These are phyloP conservation scores for Carabus problematicus DNA, from an alignment of 2,888 invertebrate species.

Conservation along the genomic window DNA sequence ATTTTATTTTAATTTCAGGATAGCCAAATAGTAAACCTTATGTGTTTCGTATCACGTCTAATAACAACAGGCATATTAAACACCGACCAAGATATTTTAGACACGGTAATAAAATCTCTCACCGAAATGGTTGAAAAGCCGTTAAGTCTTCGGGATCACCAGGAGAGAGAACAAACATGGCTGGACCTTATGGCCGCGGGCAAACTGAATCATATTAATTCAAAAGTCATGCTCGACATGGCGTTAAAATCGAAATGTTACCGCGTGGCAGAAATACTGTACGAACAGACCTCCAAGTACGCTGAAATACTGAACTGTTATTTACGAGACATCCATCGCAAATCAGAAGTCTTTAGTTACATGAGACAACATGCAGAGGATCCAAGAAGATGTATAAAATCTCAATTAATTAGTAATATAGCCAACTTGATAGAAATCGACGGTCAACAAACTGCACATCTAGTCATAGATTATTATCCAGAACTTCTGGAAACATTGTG, in stretches of 20 bases:
- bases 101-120: slow-evolving; percentile 64
- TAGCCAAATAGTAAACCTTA: slow-evolving; percentile 60
- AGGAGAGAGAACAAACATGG: slow-evolving; percentile 77
- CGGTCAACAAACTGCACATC: slow-evolving; percentile 67
- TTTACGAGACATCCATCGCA: slow-evolving; percentile 67
- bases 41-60: slow-evolving; percentile 57
- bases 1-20: slow-evolving; percentile 55
- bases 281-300: slow-evolving; percentile 68
- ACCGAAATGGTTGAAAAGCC: slow-evolving; percentile 51
- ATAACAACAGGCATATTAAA: slow-evolving; percentile 55
- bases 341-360: slow-evolving; percentile 68
- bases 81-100: slow-evolving; percentile 61
- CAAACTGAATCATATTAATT: slow-evolving; percentile 66
- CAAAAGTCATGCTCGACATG: slow-evolving; percentile 65
- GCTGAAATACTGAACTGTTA: slow-evolving; percentile 73
- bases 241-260: slow-evolving; percentile 74
- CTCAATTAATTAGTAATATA: slow-evolving; percentile 60
- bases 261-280: slow-evolving; percentile 73
- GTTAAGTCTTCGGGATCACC: slow-evolving; percentile 61
- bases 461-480: slow-evolving; percentile 67
- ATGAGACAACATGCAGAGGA: slow-evolving; percentile 60
- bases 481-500: slow-evolving; percentile 59
- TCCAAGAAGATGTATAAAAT: slow-evolving; percentile 58
- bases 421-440: slow-evolving; percentile 67
- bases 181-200: slow-evolving; percentile 72